Conservation (phyloP, 2,888 invertebrate species). For the Ornithoptera priamus region DNA sequence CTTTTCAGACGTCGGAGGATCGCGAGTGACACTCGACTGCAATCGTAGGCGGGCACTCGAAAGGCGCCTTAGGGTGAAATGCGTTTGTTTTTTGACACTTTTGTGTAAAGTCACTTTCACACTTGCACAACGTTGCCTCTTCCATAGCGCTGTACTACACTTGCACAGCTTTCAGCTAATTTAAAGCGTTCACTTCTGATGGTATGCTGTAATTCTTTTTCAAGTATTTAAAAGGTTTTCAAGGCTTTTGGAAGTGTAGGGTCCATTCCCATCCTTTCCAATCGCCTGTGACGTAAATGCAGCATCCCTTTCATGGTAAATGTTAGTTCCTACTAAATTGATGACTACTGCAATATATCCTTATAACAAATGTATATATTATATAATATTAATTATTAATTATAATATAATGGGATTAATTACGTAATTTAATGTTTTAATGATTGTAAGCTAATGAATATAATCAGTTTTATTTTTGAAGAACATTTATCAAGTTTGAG, state of each 20-base stretch:
- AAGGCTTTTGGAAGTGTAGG: neutral
- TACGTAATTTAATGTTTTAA: no score
- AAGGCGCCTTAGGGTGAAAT: constrained; percentile 26
- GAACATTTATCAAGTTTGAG: no score
- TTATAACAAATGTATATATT: no score
- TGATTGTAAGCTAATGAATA: no score
- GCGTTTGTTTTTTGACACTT: constrained; percentile 30
- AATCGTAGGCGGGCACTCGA: constrained; percentile 35
- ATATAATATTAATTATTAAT: no score
- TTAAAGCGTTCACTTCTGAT: neutral
- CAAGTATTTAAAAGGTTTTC: constrained; percentile 18
- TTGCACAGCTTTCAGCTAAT: constrained; percentile 26
- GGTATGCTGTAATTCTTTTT: constrained; percentile 3
- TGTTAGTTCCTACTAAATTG: no score
- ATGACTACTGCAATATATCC: no score
- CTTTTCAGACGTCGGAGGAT: constrained; percentile 38
- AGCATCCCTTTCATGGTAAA: no score
- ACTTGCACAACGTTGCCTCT: constrained; percentile 3
- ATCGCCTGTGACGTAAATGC: no score
- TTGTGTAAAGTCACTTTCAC: constrained; percentile 16
- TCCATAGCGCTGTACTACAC: neutral
- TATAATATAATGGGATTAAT: no score
- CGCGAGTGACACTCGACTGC: constrained; percentile 36
- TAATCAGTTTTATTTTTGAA: no score
- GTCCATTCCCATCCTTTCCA: no score